Evolutionary conservation across 2,797 vertebrate species (phyloP).

Genomic region (Mycteria americana): DNA sequence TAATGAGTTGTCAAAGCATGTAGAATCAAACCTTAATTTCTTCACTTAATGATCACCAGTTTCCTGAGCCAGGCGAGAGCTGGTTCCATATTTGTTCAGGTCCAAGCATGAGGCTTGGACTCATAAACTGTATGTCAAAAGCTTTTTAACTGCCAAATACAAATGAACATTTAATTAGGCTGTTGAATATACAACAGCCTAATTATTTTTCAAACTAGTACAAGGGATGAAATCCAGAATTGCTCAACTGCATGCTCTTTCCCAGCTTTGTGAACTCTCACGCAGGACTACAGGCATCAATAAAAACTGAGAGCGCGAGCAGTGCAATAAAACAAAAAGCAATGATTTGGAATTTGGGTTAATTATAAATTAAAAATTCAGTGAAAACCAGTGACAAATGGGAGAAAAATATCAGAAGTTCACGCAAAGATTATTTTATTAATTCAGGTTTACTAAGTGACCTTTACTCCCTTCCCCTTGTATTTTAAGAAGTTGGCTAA

Average conservation of each 20-base stretch:
- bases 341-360: background rate
- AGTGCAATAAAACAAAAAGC: background rate
- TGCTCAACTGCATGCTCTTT: background rate
- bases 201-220: background rate
- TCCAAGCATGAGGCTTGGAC: background rate
- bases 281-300: background rate
- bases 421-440: background rate
- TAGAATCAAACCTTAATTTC: background rate
- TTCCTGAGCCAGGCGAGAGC: background rate
- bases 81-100: background rate
- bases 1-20: background rate
- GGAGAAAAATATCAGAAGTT: background rate
- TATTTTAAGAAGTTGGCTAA: background rate
- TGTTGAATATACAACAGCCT: background rate
- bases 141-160: background rate
- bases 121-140: background rate
- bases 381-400: background rate
- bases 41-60: background rate
- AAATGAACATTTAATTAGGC: conserved; percentile 10
- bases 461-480: background rate
- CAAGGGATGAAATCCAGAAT: background rate
- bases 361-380: background rate
- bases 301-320: background rate
- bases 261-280: background rate
- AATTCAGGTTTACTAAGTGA: background rate